These are phyloP conservation scores for Acrocephalus arundinaceus DNA, from an alignment of 2,113 vertebrate species.

Conservation along the genomic window DNA sequence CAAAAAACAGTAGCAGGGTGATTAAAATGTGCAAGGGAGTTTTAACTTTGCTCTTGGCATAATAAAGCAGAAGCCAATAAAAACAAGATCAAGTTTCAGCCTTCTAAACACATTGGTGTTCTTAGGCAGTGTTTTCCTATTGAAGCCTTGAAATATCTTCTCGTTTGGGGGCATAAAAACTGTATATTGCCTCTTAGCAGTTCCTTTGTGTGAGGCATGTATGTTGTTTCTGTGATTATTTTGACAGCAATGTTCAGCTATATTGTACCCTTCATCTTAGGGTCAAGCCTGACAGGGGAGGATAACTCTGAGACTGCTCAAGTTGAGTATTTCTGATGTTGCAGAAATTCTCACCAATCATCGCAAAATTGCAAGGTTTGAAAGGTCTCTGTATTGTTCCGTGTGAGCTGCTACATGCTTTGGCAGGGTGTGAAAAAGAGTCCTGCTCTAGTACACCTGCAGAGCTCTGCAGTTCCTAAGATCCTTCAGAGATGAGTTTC, in stretches of 20 bases:
- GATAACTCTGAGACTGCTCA: neutral
- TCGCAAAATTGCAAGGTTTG: neutral
- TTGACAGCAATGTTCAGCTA: rapidly evolving
- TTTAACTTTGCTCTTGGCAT: neutral
- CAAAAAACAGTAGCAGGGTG: neutral
- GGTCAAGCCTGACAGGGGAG: neutral
- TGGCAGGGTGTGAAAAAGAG: neutral
- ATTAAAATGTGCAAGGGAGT: neutral
- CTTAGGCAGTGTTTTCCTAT: neutral
- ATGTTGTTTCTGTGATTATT: neutral
- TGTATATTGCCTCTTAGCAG: neutral
- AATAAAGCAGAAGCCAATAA: neutral
- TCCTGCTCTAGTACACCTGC: neutral
- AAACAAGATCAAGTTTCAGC: neutral
- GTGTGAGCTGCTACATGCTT: neutral
- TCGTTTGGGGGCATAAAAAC: neutral
- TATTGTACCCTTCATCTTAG: neutral
- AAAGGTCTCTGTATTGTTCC: neutral
- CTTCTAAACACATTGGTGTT: neutral
- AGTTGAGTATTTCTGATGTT: neutral
- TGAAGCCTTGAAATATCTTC: neutral
- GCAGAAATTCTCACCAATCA: neutral
- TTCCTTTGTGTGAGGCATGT: neutral
- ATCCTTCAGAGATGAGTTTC: neutral
- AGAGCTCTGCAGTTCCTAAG: neutral